Percentiles rank a stretch among this genome's conserved stretches.
Conservation (phyloP, 2,797 vertebrate species). For the Lithobates pipiens region DNA sequence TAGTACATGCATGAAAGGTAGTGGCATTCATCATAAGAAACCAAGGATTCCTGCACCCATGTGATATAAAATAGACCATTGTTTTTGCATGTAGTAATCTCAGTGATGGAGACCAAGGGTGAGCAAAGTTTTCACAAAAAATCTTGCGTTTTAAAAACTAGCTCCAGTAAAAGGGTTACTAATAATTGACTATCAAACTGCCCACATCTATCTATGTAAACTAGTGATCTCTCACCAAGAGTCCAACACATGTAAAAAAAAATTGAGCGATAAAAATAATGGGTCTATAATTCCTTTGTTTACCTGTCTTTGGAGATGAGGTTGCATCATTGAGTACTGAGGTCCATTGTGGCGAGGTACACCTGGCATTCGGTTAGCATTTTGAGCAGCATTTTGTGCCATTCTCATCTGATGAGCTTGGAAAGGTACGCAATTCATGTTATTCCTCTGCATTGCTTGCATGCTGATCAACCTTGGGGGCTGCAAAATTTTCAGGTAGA, state of each 20-base stretch:
- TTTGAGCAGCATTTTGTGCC: constrained; percentile 80
- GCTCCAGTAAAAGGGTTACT: too few species aligned
- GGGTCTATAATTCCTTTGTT: constrained; percentile 5
- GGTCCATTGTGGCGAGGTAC: constrained; percentile 91
- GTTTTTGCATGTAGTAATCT: too few species aligned
- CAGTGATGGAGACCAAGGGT: too few species aligned
- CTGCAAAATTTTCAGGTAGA: constrained; percentile 74
- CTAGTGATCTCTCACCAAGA: neutral
- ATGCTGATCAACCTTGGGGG: constrained; percentile 98
- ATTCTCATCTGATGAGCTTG: constrained; percentile 93
- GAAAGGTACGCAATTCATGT: constrained; percentile 92
- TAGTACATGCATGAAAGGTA: too few species aligned
- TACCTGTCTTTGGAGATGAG: constrained; percentile 98
- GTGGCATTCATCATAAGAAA: too few species aligned
- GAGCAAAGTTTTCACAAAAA: too few species aligned
- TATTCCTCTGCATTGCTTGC: constrained; percentile 92
- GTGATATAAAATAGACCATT: too few species aligned
- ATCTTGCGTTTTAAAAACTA: too few species aligned
- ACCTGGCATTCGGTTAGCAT: constrained; percentile 81
- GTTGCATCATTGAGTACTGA: constrained; percentile 96
- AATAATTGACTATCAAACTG: too few species aligned
- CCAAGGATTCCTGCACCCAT: too few species aligned
- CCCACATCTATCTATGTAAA: too few species aligned
- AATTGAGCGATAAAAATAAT: neutral
- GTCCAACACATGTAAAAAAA: too few species aligned